Percentiles rank a stretch among this genome's conserved stretches.
These are phyloP conservation scores for Climacteris rufus DNA, from an alignment of 2,113 vertebrate genomes.

Conservation along the genomic window DNA sequence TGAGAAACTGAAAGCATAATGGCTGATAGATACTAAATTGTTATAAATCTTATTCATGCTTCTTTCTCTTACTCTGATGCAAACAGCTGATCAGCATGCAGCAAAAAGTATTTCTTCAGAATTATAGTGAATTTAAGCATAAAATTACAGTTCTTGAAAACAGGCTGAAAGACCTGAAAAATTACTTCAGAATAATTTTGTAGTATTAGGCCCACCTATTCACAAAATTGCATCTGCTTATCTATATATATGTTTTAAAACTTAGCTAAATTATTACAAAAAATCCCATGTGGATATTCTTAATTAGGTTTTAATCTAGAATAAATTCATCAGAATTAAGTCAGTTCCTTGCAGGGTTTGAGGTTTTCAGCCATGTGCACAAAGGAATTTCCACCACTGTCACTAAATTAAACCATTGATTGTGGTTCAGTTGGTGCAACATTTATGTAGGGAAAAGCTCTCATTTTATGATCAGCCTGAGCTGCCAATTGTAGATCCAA, in stretches of 20 bases:
- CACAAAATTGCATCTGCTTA: not conserved
- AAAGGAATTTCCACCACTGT: not conserved
- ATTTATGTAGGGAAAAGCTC: not conserved
- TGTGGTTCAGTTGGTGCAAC: not conserved
- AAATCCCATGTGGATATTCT: not conserved
- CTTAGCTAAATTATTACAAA: not conserved
- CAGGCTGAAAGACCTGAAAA: not conserved
- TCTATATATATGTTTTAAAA: not conserved
- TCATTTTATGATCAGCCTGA: not conserved
- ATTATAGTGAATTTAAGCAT: not conserved
- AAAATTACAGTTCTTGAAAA: not conserved
- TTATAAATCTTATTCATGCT: not conserved
- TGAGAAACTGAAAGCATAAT: not conserved
- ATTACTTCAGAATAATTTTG: not conserved
- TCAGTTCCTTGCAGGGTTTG: not conserved
- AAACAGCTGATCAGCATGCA: not conserved
- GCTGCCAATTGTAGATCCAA: not conserved
- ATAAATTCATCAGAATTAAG: conserved; percentile 10
- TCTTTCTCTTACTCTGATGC: not conserved
- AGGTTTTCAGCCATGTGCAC: not conserved
- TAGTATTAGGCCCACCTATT: not conserved
- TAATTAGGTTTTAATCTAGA: not conserved
- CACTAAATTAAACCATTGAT: not conserved
- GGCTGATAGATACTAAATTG: not conserved
- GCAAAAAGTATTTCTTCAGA: not conserved